Percentiles rank a stretch among this genome's conserved stretches.
Evolutionary conservation across 2,113 vertebrate species (phyloP).

Genomic region (Falcunculus frontatus): DNA sequence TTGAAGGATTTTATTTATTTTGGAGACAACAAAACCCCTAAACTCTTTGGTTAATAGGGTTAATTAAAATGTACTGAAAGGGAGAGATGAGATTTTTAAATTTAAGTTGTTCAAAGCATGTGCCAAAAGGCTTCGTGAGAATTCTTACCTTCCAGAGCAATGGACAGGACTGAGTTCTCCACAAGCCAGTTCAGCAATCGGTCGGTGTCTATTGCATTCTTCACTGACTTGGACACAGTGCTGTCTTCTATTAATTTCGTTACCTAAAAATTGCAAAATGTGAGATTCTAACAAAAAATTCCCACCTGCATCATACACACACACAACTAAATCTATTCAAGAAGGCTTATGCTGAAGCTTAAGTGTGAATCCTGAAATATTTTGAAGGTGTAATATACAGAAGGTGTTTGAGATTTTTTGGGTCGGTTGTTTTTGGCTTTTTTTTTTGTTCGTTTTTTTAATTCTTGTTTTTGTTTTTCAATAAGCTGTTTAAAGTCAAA

Average conservation of each 20-base stretch:
- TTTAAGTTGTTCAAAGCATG: not conserved
- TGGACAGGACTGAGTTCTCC: constrained; percentile 96
- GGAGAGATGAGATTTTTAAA: not conserved
- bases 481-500: not conserved
- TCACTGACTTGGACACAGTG: constrained; percentile 95
- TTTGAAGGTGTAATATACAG: not conserved
- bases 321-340: not conserved
- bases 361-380: not conserved
- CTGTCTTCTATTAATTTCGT: constrained; percentile 98
- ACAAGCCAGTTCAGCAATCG: constrained; percentile 94
- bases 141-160: constrained; percentile 92
- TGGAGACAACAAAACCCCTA: not conserved
- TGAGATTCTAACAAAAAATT: not conserved
- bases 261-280: constrained; percentile 77
- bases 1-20: not conserved
- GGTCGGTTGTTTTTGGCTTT: fast-evolving
- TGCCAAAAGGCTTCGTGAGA: not conserved
- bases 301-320: not conserved
- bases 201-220: constrained; percentile 97
- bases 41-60: not conserved
- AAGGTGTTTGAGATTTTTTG: not conserved
- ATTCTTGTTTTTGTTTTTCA: not conserved
- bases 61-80: not conserved
- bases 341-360: not conserved
- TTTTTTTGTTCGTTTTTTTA: not conserved